Conservation (phyloP, 2,113 vertebrate genomes). For the Leucoraja erinaceus region DNA sequence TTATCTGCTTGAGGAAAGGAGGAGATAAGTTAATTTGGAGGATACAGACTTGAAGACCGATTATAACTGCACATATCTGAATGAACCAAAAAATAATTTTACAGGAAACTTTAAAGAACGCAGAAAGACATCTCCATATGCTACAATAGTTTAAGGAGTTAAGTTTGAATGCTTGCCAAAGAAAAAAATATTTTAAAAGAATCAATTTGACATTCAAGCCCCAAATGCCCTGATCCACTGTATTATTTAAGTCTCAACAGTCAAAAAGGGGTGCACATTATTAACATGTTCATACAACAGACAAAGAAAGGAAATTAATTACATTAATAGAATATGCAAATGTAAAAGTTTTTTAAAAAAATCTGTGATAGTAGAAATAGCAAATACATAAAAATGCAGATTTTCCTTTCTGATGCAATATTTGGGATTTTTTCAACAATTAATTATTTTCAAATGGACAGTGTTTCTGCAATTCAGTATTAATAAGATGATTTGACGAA, state of each 20-base stretch:
- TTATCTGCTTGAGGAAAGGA: no score
- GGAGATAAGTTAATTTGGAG: no score
- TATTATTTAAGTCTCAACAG: conserved; percentile 3
- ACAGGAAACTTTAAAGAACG: neutral
- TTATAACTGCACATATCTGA: neutral
- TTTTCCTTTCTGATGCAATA: neutral
- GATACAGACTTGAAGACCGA: neutral
- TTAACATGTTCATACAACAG: conserved; percentile 71
- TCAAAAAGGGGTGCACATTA: conserved; percentile 49
- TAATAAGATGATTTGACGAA: neutral
- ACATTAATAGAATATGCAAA: conserved; percentile 96
- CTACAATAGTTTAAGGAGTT: neutral
- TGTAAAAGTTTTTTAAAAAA: conserved; percentile 86
- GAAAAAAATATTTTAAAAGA: neutral
- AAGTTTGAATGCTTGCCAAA: neutral
- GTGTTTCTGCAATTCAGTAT: neutral
- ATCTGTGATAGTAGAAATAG: conserved; percentile 84
- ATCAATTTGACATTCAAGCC: neutral
- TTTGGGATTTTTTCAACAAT: neutral
- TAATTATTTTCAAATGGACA: neutral
- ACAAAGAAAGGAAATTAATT: conserved; percentile 73
- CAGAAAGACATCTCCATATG: neutral
- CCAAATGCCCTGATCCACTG: neutral
- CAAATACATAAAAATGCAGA: conserved; percentile 74
- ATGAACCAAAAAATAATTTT: neutral